phyloP scores from a whole-genome alignment of 92 coral and sea anemone species.

The Heliopora coerulea region DNA sequence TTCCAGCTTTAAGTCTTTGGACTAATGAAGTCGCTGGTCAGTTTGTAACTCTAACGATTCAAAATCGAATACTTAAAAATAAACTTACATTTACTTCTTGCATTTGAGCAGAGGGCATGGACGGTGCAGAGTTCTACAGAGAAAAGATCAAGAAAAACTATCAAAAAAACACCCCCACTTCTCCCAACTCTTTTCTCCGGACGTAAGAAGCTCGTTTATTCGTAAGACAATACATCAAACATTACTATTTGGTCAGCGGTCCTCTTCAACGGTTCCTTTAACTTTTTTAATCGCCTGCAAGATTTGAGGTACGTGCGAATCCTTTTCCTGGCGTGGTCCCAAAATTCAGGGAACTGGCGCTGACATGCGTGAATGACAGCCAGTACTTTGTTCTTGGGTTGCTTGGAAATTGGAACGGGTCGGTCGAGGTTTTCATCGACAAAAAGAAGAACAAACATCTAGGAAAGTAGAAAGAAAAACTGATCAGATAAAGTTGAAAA shows the following conservation, averaged over 20 bases:
- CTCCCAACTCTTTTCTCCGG: not conserved
- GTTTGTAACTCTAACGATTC: too few species aligned
- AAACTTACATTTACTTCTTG: conserved; percentile 94
- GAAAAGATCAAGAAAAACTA: not conserved
- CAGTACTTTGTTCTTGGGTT: conserved; percentile 92
- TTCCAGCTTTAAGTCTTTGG: too few species aligned
- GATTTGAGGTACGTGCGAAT: conserved; percentile 94
- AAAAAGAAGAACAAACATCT: conserved; percentile 97
- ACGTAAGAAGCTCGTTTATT: not conserved
- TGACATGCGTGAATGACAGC: conserved; percentile 98
- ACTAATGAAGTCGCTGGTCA: too few species aligned
- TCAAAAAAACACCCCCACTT: too few species aligned
- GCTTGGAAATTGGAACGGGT: conserved; percentile 96
- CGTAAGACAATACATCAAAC: not conserved
- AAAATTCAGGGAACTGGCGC: conserved; percentile 96
- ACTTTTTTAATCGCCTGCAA: conserved; percentile 88
- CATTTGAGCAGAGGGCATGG: conserved; percentile 98
- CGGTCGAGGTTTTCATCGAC: conserved; percentile 98
- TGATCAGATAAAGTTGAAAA: too few species aligned
- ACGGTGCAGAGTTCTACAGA: conserved; percentile 79
- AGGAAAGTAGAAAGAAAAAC: conserved; percentile 1
- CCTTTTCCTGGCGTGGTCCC: conserved; percentile 95
- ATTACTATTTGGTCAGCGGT: conserved; percentile 98
- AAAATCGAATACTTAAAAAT: not conserved
- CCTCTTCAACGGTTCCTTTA: conserved; percentile 88